Conservation (phyloP, 2,113 vertebrate genomes). For the Petroica traversi region DNA sequence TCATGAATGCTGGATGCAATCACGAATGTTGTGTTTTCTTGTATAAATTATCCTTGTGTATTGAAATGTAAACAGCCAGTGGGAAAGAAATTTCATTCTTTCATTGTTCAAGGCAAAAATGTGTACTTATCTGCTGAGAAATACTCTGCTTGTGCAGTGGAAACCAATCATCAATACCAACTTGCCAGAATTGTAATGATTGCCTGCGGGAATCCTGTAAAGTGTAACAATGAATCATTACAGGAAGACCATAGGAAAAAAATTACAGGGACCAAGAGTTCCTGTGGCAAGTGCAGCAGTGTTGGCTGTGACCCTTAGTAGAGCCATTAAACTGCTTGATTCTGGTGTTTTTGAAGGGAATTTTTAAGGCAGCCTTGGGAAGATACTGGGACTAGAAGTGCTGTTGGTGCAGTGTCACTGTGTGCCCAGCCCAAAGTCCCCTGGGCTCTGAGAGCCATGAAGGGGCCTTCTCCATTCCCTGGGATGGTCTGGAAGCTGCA, state of each 20-base stretch:
- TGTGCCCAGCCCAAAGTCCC: not conserved
- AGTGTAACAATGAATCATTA: not conserved
- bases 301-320: not conserved
- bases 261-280: not conserved
- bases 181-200: not conserved
- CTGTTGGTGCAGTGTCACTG: fast-evolving
- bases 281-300: not conserved
- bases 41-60: not conserved
- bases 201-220: not conserved
- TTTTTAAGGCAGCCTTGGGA: not conserved
- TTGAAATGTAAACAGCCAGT: not conserved
- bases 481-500: not conserved
- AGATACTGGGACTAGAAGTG: not conserved
- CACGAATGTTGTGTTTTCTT: not conserved
- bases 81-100: not conserved
- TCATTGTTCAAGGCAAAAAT: not conserved
- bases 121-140: not conserved
- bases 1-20: not conserved
- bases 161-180: not conserved
- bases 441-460: not conserved
- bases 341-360: not conserved
- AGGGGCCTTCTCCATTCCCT: not conserved
- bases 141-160: not conserved
- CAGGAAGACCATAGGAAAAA: not conserved
- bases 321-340: not conserved